Conservation (phyloP, 2,113 vertebrate species). For the Recurvirostra avosetta region DNA sequence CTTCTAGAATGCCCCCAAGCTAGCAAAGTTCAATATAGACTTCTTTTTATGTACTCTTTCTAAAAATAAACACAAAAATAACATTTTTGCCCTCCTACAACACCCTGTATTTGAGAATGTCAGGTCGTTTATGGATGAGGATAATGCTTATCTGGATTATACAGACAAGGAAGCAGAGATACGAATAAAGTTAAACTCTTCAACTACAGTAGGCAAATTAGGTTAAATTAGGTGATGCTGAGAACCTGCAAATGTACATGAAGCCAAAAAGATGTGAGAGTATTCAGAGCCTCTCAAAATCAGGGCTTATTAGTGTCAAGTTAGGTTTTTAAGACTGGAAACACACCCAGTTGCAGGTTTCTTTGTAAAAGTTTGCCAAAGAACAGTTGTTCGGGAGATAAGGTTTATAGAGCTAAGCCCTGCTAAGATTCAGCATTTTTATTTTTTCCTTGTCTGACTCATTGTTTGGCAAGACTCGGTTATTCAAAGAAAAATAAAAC, state of each 20-base stretch:
- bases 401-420: constrained; percentile 3
- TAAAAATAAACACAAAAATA: neutral
- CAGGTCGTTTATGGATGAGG: neutral
- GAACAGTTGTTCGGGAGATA: constrained; percentile 19
- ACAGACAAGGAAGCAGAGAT: neutral
- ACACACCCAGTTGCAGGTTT: neutral
- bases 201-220: neutral
- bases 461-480: constrained; percentile 16
- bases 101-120: neutral
- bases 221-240: neutral
- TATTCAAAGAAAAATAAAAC: constrained; percentile 22
- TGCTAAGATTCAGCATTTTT: constrained; percentile 12
- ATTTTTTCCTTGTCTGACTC: constrained; percentile 56
- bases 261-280: neutral
- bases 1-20: neutral
- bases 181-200: neutral
- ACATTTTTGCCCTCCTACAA: neutral
- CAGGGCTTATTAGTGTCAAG: neutral
- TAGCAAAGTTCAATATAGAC: neutral
- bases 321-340: neutral
- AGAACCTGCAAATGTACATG: neutral
- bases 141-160: neutral
- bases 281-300: neutral
- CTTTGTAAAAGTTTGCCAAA: neutral
- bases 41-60: neutral